Evolutionary conservation across 1,140 invertebrate species (phyloP), one percentile per base, ranked within the genome.

Genomic region (Conopomorpha cramerella): DNA sequence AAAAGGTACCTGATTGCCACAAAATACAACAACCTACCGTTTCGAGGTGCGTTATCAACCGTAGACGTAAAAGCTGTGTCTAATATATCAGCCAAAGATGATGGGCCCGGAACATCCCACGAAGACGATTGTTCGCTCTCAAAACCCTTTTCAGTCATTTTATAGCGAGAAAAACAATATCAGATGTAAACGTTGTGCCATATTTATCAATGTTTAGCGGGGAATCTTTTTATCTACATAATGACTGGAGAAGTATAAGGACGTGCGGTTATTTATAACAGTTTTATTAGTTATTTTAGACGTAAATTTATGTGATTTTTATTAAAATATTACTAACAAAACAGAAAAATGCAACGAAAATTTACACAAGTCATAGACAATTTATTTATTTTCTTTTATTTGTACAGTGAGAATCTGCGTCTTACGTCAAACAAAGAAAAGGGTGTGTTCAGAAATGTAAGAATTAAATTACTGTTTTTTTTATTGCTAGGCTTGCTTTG

Each of bases 81-180:
- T 30, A 77, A 49, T 36, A 79, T 79, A 47, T 66, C 73, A 14
- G 59, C 68, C 38, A 79, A 38, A 8, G 71, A 74, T 17, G 73
- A 77, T 16, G 66, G 64, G 7, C 68, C 72, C 17, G 71, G 63
- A 40, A 76, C 55, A 45, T 73, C 65, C 72, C 72, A 77, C 32
- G 65, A 55, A 23, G 55, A 49, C 14, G 61, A 52, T 29, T 64
- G 60, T 16, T 73, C 65, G 31, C 65, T 61, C 36, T 67, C 62
- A 36, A 55, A 67, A 23, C 58, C 53, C 46, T 68, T 73, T 53
- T 76, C 67, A 46, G 54, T 64, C 70, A 76, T 76, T 48, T 46
- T 47, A 49, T 35, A n/a, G n/a, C n/a, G 19, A 23, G 4, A 23
- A 23, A 23, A 23, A 6, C 19, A 23, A 23, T 10, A 23, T 23